Percentiles rank a stretch among this genome's conserved stretches.
phyloP scores from a whole-genome alignment of 2,113 vertebrate genomes.

The Myiagra hebetior region DNA sequence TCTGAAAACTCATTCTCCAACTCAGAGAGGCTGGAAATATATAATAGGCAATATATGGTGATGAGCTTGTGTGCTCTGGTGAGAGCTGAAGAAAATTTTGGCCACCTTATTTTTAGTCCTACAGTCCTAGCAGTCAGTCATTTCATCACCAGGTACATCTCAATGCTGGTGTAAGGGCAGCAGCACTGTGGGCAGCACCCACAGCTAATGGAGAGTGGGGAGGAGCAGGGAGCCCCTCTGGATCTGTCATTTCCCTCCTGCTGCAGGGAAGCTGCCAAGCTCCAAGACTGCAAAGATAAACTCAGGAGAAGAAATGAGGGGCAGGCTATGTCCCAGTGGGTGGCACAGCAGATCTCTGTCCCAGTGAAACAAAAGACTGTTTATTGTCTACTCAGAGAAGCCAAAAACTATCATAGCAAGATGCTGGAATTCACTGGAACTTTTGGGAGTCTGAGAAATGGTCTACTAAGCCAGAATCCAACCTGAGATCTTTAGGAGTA shows the following conservation, averaged over 20 bases:
- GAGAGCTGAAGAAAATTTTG: not conserved
- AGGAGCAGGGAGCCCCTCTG: not conserved
- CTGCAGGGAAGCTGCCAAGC: not conserved
- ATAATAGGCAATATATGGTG: not conserved
- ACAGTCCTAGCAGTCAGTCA: not conserved
- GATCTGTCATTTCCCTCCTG: not conserved
- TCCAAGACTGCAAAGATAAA: not conserved
- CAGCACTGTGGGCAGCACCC: not conserved
- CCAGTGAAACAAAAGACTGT: not conserved
- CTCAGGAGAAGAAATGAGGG: not conserved
- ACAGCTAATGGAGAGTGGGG: not conserved
- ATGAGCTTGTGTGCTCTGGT: not conserved
- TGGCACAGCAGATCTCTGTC: not conserved
- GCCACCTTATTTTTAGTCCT: not conserved
- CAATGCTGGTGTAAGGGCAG: not conserved
- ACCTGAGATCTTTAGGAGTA: not conserved
- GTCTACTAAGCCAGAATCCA: not conserved
- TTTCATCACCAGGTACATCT: not conserved
- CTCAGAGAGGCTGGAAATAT: not conserved
- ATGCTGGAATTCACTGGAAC: not conserved
- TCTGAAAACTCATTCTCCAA: not conserved
- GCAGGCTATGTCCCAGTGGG: fast-evolving
- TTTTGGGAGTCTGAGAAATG: not conserved
- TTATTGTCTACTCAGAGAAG: not conserved
- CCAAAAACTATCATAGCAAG: not conserved